Evolutionary conservation across 2,888 invertebrate species (phyloP).

Genomic region (Rhogogaster chlorosoma): DNA sequence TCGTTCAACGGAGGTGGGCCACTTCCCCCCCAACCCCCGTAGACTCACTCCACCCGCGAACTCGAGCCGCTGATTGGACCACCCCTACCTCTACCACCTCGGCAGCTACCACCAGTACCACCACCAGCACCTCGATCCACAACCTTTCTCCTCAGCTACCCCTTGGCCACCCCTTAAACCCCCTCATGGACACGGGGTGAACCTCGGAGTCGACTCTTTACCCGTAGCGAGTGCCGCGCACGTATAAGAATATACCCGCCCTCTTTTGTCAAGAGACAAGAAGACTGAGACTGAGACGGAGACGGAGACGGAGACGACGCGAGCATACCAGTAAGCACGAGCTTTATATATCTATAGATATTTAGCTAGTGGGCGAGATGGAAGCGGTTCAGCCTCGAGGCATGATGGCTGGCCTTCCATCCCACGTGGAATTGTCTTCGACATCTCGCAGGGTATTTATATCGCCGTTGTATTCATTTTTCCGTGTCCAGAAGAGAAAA

Average conservation of each 20-base stretch:
- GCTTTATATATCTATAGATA: slow-evolving; percentile 19
- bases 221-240: slow-evolving; percentile 45
- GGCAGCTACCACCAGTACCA: slow-evolving; percentile 32
- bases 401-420: slow-evolving; percentile 48
- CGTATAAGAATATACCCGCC: slow-evolving; percentile 52
- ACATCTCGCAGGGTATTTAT: background rate
- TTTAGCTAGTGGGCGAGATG: slow-evolving; percentile 38
- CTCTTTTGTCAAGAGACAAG: slow-evolving; percentile 50
- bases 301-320: slow-evolving; percentile 45
- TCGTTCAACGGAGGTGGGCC: slow-evolving; percentile 65
- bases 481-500: background rate
- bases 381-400: slow-evolving; percentile 42
- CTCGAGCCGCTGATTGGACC: slow-evolving; percentile 74
- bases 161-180: slow-evolving; percentile 58
- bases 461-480: background rate
- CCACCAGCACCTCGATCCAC: slow-evolving; percentile 53
- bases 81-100: slow-evolving; percentile 55
- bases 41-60: slow-evolving; percentile 56
- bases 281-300: slow-evolving; percentile 38
- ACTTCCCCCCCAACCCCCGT: slow-evolving; percentile 72
- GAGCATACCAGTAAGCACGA: slow-evolving; percentile 13
- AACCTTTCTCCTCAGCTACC: slow-evolving; percentile 61
- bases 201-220: slow-evolving; percentile 48
- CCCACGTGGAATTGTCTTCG: slow-evolving; percentile 40
- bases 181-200: slow-evolving; percentile 57